Conservation (phyloP, 2,113 vertebrate species). For the Microtus richardsoni region DNA sequence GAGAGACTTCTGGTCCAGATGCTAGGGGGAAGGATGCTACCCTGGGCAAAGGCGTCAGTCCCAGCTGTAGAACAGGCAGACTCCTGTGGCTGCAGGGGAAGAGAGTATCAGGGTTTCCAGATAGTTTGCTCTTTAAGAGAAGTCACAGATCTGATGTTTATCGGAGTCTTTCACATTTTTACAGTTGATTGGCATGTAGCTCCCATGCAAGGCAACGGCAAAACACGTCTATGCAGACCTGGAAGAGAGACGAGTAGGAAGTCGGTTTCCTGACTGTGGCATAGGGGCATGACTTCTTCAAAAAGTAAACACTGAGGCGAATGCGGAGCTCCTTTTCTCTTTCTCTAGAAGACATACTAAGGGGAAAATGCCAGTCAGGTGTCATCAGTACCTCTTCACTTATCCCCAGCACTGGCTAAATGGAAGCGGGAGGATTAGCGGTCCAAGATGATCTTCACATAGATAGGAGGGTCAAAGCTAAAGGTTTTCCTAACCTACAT, state of each 20-base stretch:
- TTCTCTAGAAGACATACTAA: background rate
- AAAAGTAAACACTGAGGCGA: conserved; percentile 2
- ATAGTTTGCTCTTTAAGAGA: background rate
- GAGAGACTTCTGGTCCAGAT: background rate
- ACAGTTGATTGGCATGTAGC: background rate
- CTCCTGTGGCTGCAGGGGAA: background rate
- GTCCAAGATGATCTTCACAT: background rate
- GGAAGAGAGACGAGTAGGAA: background rate
- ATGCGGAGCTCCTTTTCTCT: background rate
- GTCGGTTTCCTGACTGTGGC: background rate
- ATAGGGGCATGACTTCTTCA: background rate
- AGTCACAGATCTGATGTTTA: background rate
- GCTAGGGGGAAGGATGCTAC: background rate
- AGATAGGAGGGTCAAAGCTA: background rate
- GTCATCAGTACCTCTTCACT: background rate
- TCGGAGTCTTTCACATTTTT: background rate
- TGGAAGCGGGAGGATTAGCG: background rate
- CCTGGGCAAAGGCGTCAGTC: background rate
- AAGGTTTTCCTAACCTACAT: background rate
- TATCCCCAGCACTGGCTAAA: background rate
- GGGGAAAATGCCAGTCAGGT: background rate
- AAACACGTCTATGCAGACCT: background rate
- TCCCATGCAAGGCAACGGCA: background rate
- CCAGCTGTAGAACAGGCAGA: background rate
- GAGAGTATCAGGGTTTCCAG: background rate